Percentiles rank a stretch among this genome's conserved stretches.
These are phyloP conservation scores for Sebastes matsubarae DNA, from an alignment of 2,797 vertebrate species.

Conservation along the genomic window DNA sequence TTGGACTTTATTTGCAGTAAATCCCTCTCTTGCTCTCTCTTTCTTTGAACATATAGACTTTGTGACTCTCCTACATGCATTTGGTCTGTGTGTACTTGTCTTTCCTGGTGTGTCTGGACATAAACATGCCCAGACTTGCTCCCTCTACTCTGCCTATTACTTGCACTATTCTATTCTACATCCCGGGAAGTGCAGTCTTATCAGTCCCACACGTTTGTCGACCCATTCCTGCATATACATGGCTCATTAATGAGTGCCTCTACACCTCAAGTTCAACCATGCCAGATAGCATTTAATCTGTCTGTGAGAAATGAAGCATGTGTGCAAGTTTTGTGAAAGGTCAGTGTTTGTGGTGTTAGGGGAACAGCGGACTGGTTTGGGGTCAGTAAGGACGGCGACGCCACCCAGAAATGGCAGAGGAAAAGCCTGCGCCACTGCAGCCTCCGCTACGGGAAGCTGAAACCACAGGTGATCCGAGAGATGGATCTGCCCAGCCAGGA, in stretches of 20 bases:
- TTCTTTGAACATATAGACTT: not conserved
- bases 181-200: conserved; percentile 20
- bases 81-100: conserved; percentile 11
- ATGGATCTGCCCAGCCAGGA: conserved; percentile 98
- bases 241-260: not conserved
- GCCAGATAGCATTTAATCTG: not conserved
- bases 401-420: conserved; percentile 98
- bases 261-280: conserved; percentile 5
- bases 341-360: conserved; percentile 79
- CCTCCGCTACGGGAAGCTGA: conserved; percentile 95
- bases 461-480: conserved; percentile 95
- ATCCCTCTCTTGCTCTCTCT: not conserved
- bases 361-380: conserved; percentile 99
- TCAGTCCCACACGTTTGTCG: conserved; percentile 19
- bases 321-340: conserved; percentile 36
- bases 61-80: not conserved
- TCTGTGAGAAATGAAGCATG: not conserved
- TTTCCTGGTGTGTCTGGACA: conserved; percentile 50
- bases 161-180: conserved; percentile 24
- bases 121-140: conserved; percentile 63
- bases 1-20: conserved; percentile 28
- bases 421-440: conserved; percentile 98
- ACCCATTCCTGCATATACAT: not conserved
- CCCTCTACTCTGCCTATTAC: conserved; percentile 28
- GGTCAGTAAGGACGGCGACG: conserved; percentile 93